Evolutionary conservation across 2,797 vertebrate species (phyloP).

Genomic region (Clarias pachynema): DNA sequence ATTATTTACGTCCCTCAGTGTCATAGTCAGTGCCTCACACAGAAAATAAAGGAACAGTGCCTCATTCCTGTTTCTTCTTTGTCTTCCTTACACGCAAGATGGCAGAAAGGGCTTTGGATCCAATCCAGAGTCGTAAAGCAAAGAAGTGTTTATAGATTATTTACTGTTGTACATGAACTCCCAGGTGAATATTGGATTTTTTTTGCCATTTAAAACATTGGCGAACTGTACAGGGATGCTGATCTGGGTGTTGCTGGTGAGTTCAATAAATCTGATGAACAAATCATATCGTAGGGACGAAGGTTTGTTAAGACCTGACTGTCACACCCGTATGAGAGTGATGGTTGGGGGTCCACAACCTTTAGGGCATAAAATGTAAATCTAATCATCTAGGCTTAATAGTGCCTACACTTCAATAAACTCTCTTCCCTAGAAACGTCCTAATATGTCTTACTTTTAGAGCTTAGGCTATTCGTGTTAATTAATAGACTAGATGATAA

Average conservation of each 20-base stretch:
- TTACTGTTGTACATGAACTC: conserved; percentile 7
- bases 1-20: neutral
- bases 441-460: neutral
- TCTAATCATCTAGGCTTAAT: neutral
- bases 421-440: neutral
- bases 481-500: neutral
- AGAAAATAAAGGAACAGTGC: neutral
- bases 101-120: conserved; percentile 8
- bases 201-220: conserved; percentile 12
- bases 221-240: neutral
- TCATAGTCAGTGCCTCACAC: neutral
- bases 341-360: neutral
- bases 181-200: conserved; percentile 1
- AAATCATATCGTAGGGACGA: too few relatives aligned
- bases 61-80: conserved; percentile 9
- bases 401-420: neutral
- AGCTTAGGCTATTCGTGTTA: neutral
- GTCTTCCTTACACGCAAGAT: neutral
- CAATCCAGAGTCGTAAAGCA: neutral
- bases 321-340: neutral
- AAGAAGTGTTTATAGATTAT: conserved; percentile 2
- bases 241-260: neutral
- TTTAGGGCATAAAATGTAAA: neutral
- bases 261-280: neutral
- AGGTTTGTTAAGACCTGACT: neutral